These are phyloP conservation scores for Apamea monoglypha DNA, from an alignment of 2,888 invertebrate species.

Conservation along the genomic window DNA sequence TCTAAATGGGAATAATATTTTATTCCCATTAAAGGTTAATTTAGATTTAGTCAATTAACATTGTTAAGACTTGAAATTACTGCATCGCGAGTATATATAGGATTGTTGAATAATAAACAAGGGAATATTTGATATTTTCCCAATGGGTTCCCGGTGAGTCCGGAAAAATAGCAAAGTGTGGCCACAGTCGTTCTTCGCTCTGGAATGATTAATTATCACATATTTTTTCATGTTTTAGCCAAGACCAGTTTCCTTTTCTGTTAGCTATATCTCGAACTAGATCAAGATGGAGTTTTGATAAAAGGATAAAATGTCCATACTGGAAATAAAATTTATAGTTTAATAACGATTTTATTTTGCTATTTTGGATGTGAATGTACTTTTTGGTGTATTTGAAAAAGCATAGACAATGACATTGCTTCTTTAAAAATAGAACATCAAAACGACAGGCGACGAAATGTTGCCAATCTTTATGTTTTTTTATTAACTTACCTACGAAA, in stretches of 20 bases:
- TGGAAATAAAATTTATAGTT: conserved; percentile 8
- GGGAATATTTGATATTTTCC: background rate
- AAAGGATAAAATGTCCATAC: conserved; percentile 9
- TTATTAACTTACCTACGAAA: background rate
- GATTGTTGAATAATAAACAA: background rate
- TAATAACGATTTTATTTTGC: conserved; percentile 2
- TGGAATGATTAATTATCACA: conserved; percentile 48
- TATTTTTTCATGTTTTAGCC: conserved; percentile 27
- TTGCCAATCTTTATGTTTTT: no score
- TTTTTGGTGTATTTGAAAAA: background rate
- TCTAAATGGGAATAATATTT: conserved; percentile 33
- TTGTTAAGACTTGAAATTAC: no score
- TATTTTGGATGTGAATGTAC: background rate
- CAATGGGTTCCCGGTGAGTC: conserved; percentile 23
- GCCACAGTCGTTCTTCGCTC: conserved; percentile 5
- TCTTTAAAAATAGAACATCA: background rate
- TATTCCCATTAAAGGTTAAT: conserved; percentile 9
- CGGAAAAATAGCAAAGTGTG: conserved; percentile 19
- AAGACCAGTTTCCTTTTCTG: conserved; percentile 42
- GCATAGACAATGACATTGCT: background rate
- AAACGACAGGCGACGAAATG: background rate
- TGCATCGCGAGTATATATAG: background rate
- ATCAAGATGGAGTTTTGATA: conserved; percentile 17
- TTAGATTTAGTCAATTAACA: background rate
- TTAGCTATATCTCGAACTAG: conserved; percentile 12